These are phyloP conservation scores for Tachysurus fulvidraco DNA, from an alignment of 2,113 vertebrate genomes.

Conservation along the genomic window DNA sequence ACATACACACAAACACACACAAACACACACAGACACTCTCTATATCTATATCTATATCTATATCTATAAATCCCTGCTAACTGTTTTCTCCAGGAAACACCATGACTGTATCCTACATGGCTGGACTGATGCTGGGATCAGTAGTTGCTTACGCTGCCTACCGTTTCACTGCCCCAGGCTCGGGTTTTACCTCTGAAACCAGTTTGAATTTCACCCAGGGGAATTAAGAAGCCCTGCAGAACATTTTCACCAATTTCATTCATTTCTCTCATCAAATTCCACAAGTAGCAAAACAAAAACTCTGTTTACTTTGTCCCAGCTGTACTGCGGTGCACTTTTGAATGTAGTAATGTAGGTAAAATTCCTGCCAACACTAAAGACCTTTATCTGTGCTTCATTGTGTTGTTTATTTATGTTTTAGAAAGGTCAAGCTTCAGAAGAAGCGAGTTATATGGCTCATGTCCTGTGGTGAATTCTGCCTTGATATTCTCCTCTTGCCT, in stretches of 20 bases:
- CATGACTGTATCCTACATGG: constrained; percentile 99
- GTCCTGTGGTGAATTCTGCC: constrained; percentile 27
- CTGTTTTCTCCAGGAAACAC: constrained; percentile 83
- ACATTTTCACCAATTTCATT: constrained; percentile 8
- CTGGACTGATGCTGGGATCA: constrained; percentile 90
- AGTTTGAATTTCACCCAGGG: constrained; percentile 68
- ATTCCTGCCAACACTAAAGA: constrained; percentile 37
- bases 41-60: neutral
- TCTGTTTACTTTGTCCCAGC: constrained; percentile 15
- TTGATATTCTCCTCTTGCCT: constrained; percentile 13
- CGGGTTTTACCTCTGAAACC: constrained; percentile 64
- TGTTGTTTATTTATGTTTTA: constrained; percentile 39
- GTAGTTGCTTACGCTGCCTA: constrained; percentile 91
- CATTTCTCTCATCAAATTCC: constrained; percentile 24
- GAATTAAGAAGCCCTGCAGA: constrained; percentile 69
- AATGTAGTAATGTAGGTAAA: constrained; percentile 45
- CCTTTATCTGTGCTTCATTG: constrained; percentile 43
- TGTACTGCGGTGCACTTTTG: constrained; percentile 34
- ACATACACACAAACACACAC: no score
- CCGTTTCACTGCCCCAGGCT: constrained; percentile 80
- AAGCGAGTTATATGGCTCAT: constrained; percentile 11
- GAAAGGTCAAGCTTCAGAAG: constrained; percentile 27
- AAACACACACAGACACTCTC: no score
- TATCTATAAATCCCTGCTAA: neutral
- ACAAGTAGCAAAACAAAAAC: constrained; percentile 20